Percentiles rank a stretch among this genome's conserved stretches.
phyloP scores from a whole-genome alignment of 2,797 vertebrate genomes.

The Brachymystax lenok region DNA sequence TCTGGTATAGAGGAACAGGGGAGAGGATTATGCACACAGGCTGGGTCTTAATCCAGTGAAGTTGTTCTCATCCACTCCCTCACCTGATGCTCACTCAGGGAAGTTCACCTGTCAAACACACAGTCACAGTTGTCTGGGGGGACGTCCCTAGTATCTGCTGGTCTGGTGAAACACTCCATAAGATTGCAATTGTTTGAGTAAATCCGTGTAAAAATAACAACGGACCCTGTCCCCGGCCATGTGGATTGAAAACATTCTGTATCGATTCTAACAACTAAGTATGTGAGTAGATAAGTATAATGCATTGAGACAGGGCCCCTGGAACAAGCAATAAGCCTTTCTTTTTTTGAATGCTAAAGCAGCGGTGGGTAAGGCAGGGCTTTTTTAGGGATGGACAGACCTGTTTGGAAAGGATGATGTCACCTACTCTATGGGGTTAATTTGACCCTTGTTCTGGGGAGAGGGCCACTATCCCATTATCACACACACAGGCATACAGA shows the following conservation, averaged over 20 bases:
- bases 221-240: neutral
- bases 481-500: neutral
- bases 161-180: neutral
- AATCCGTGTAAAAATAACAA: neutral
- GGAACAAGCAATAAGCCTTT: neutral
- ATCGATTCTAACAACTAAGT: neutral
- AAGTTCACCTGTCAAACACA: neutral
- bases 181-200: neutral
- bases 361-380: slow-evolving; percentile 34
- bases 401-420: slow-evolving; percentile 65
- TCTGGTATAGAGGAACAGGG: neutral
- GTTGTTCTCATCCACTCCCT: neutral
- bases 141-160: neutral
- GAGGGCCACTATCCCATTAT: slow-evolving; percentile 37
- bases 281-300: neutral
- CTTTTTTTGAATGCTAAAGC: slow-evolving; percentile 9
- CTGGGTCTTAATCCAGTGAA: neutral
- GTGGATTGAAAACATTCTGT: neutral
- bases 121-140: neutral
- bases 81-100: neutral
- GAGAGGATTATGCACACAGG: neutral
- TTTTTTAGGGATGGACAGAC: slow-evolving; percentile 46
- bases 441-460: slow-evolving; percentile 50
- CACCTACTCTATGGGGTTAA: slow-evolving; percentile 62
- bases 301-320: neutral